Evolutionary conservation across 2,888 invertebrate genomes (phyloP).

Genomic region (Melikaiella ostensackeni): DNA sequence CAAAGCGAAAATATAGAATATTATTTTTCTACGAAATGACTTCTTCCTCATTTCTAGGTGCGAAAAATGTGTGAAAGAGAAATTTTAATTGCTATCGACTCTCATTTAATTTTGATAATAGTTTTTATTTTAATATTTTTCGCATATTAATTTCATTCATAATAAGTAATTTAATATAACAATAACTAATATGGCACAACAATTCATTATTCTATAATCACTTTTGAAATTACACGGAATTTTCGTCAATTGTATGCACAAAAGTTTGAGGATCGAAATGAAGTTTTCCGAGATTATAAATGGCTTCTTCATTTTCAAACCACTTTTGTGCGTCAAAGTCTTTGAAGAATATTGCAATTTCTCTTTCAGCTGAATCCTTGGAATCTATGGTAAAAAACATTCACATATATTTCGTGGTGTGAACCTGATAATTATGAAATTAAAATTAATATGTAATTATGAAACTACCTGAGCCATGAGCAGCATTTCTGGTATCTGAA

Average conservation of each 20-base stretch:
- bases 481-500: constrained; percentile 96
- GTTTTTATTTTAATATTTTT: not conserved
- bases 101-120: not conserved
- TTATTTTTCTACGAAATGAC: constrained; percentile 15
- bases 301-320: constrained; percentile 80
- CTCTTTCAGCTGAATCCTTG: constrained; percentile 84
- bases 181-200: constrained; percentile 4
- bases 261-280: constrained; percentile 80
- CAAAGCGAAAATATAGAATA: constrained; percentile 18
- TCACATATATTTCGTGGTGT: not conserved
- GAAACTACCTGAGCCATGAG: constrained; percentile 91
- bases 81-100: not conserved
- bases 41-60: constrained; percentile 8
- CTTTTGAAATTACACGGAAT: constrained; percentile 21
- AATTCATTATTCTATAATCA: not conserved
- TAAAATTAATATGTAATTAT: too few species aligned
- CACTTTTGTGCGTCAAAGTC: constrained; percentile 85
- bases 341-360: constrained; percentile 92
- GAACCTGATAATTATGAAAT: too few species aligned
- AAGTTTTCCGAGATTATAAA: constrained; percentile 76
- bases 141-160: not conserved
- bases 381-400: constrained; percentile 82
- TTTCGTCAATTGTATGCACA: constrained; percentile 77
- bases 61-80: not conserved
- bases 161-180: not conserved